A percentile compares a stretch with the other conserved stretches of the same genome.
Evolutionary conservation across 2,888 invertebrate species (phyloP).

Genomic region (Lepetodrilus schrolli): DNA sequence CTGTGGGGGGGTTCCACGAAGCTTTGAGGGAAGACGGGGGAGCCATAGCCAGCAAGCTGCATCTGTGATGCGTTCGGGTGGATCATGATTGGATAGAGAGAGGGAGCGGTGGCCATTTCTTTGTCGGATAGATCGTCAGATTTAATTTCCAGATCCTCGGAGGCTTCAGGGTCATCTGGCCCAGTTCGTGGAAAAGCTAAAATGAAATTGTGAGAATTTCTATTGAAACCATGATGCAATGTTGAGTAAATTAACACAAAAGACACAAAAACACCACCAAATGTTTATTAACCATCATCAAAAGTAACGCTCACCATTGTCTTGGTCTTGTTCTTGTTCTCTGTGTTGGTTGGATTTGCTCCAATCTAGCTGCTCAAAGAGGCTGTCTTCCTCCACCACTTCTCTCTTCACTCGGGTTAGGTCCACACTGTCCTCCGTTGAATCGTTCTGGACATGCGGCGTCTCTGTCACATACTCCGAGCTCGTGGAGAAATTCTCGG

Average conservation of each 20-base stretch:
- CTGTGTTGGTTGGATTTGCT: background rate
- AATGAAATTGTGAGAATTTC: too few species aligned
- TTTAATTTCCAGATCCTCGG: background rate
- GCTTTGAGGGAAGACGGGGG: conserved; percentile 21
- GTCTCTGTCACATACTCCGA: too few species aligned
- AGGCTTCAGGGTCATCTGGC: background rate
- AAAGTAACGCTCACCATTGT: too few species aligned
- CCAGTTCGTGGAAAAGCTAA: too few species aligned
- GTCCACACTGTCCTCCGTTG: background rate
- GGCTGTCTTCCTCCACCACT: background rate
- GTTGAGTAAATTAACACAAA: background rate
- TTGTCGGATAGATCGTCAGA: too few species aligned
- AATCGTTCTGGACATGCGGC: background rate
- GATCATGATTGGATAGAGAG: conserved; percentile 3
- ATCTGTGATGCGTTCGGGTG: conserved; percentile 3
- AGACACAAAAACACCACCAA: background rate
- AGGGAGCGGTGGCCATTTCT: background rate
- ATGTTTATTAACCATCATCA: background rate
- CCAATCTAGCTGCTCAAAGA: conserved; percentile 10
- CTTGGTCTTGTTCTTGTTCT: background rate
- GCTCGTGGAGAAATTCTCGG: background rate
- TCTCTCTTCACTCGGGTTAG: background rate
- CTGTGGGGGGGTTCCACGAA: background rate
- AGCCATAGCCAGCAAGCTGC: background rate
- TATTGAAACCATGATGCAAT: background rate